Evolutionary conservation across 92 coral and sea anemone genomes (phyloP).

Genomic region (Metridium senile): DNA sequence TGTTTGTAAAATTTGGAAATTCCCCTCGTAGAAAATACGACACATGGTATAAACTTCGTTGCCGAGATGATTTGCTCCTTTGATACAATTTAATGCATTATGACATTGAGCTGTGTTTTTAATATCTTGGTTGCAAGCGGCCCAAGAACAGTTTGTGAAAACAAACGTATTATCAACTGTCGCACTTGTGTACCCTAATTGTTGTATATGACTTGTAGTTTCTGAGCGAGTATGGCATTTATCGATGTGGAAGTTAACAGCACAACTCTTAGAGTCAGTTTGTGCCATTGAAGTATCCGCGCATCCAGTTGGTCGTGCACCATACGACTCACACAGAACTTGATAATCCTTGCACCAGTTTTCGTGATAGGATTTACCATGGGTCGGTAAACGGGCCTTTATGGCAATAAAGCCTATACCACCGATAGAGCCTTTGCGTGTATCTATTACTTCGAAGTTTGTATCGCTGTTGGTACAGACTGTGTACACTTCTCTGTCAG

Average conservation of each 20-base stretch:
- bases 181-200: conserved; percentile 38
- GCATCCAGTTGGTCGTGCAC: conserved; percentile 58
- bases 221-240: not conserved
- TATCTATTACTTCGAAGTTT: conserved; percentile 44
- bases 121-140: conserved; percentile 35
- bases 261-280: conserved; percentile 21
- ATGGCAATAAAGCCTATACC: conserved; percentile 17
- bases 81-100: conserved; percentile 35
- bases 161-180: conserved; percentile 42
- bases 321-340: conserved; percentile 55
- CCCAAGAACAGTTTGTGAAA: conserved; percentile 29
- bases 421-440: not conserved
- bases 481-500: conserved; percentile 52
- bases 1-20: conserved; percentile 37
- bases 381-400: conserved; percentile 49
- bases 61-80: conserved; percentile 6
- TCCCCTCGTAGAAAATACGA: not conserved
- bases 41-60: conserved; percentile 36
- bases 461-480: conserved; percentile 35
- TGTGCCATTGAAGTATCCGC: conserved; percentile 21
- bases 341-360: conserved; percentile 70
- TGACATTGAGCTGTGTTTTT: conserved; percentile 40
- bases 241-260: not conserved
- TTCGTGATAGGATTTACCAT: conserved; percentile 49
- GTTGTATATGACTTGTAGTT: not conserved